phyloP scores from a whole-genome alignment of 1,140 invertebrate genomes.

The Popillia japonica region DNA sequence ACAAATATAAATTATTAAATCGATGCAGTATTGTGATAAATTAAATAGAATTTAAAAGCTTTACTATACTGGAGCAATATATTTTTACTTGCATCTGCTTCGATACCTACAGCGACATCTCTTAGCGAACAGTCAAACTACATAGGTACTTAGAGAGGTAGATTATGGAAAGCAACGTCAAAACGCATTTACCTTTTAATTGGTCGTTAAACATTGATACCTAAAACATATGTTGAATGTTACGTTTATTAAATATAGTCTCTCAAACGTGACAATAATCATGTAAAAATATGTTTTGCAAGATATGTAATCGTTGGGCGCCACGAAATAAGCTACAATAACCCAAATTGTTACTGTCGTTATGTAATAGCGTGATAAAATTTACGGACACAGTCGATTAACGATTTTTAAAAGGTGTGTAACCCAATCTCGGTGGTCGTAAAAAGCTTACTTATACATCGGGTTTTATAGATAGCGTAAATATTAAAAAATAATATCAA shows the following conservation, averaged over 20 bases:
- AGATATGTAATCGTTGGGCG: not conserved
- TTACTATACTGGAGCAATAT: not conserved
- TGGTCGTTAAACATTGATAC: not conserved
- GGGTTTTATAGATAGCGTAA: not conserved
- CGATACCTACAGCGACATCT: not conserved
- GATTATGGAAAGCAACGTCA: not conserved
- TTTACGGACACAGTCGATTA: not conserved
- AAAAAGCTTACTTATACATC: not conserved
- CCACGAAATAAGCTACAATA: not conserved
- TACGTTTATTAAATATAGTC: not conserved
- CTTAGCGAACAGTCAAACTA: not conserved
- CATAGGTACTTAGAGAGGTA: not conserved
- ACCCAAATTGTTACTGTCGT: not conserved
- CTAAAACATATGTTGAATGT: not conserved
- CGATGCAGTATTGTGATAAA: too few species aligned
- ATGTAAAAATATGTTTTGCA: not conserved
- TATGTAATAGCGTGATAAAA: not conserved
- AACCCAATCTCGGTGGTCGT: not conserved
- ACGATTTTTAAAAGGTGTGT: constrained; percentile 7
- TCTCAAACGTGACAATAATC: not conserved
- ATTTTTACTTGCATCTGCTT: not conserved
- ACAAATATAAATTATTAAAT: not conserved
- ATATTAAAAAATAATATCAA: constrained; percentile 8
- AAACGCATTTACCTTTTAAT: not conserved
- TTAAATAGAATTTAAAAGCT: not conserved